A percentile compares a stretch with the other conserved stretches of the same genome.
Conservation (phyloP, 2,888 invertebrate genomes). For the Lottia scabra region DNA sequence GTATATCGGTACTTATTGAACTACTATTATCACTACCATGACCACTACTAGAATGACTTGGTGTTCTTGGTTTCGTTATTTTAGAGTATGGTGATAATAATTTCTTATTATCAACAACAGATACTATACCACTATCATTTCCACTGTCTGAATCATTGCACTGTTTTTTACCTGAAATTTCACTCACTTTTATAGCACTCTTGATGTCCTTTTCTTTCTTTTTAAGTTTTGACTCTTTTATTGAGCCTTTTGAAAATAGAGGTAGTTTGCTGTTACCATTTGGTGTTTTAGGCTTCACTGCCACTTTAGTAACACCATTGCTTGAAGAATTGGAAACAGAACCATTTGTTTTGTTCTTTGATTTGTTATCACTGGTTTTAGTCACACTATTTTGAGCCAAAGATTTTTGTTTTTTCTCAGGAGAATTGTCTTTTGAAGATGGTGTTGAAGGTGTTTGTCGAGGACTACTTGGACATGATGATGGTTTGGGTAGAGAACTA, state of each 20-base stretch:
- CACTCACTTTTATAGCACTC: slow-evolving; percentile 35
- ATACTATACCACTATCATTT: slow-evolving; percentile 65
- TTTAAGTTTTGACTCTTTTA: slow-evolving; percentile 48
- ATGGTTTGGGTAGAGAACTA: slow-evolving; percentile 15
- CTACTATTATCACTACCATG: slow-evolving; percentile 68
- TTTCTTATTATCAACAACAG: slow-evolving; percentile 49
- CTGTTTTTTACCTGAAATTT: slow-evolving; percentile 19
- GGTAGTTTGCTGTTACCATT: slow-evolving; percentile 10
- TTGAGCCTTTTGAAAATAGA: slow-evolving; percentile 13
- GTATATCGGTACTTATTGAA: slow-evolving; percentile 56
- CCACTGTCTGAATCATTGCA: slow-evolving; percentile 66
- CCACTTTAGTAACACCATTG: slow-evolving; percentile 15
- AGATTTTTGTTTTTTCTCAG: slow-evolving; percentile 9
- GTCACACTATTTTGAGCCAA: neutral
- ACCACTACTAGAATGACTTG: slow-evolving; percentile 69
- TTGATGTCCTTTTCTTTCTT: slow-evolving; percentile 59
- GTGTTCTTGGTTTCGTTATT: slow-evolving; percentile 66
- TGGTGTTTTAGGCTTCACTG: neutral
- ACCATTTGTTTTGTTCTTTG: slow-evolving; percentile 14
- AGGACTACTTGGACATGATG: slow-evolving; percentile 16
- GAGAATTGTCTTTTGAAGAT: slow-evolving; percentile 13
- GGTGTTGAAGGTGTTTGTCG: slow-evolving; percentile 15
- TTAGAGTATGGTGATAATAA: slow-evolving; percentile 69
- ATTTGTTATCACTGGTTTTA: slow-evolving; percentile 12
- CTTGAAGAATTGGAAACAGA: slow-evolving; percentile 17